Conservation (phyloP, 1,140 invertebrate species). For the Caenorhabditis briggsae region DNA sequence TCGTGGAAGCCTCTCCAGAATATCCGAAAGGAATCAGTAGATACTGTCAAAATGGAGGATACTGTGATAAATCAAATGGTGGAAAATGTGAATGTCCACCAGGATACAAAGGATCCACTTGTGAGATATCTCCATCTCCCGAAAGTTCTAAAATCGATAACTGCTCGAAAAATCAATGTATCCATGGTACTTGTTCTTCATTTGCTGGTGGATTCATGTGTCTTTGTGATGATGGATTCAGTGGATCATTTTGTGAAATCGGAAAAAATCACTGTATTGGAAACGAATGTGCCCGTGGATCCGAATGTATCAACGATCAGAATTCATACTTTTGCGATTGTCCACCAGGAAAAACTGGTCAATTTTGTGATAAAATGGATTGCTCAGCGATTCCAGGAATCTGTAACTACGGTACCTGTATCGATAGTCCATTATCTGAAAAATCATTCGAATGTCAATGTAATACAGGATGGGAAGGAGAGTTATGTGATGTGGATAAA, state of each 20-base stretch:
- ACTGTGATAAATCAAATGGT: not conserved
- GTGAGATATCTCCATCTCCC: slow-evolving; percentile 15
- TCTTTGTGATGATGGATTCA: slow-evolving; percentile 39
- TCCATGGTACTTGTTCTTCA: slow-evolving; percentile 10
- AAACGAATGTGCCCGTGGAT: slow-evolving; percentile 82
- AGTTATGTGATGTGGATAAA: slow-evolving; percentile 88
- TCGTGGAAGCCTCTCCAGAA: not conserved
- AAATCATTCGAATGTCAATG: slow-evolving; percentile 78
- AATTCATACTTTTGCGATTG: slow-evolving; percentile 95
- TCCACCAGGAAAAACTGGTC: slow-evolving; percentile 86
- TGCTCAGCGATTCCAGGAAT: slow-evolving; percentile 77
- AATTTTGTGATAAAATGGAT: slow-evolving; percentile 69
- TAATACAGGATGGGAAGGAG: slow-evolving; percentile 88
- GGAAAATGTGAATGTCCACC: slow-evolving; percentile 1
- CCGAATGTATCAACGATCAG: slow-evolving; percentile 94
- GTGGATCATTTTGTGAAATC: slow-evolving; percentile 79
- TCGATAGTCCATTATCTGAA: slow-evolving; percentile 56
- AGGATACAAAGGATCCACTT: not conserved
- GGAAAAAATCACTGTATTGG: slow-evolving; percentile 67
- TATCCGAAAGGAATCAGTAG: not conserved
- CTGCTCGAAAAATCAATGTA: slow-evolving; percentile 12
- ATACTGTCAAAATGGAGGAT: slow-evolving; percentile 32
- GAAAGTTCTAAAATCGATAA: not conserved
- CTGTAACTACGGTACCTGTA: slow-evolving; percentile 55
- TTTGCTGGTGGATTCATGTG: slow-evolving; percentile 8